Evolutionary conservation across 2,888 invertebrate species (phyloP).

Genomic region (Netelia melanura): DNA sequence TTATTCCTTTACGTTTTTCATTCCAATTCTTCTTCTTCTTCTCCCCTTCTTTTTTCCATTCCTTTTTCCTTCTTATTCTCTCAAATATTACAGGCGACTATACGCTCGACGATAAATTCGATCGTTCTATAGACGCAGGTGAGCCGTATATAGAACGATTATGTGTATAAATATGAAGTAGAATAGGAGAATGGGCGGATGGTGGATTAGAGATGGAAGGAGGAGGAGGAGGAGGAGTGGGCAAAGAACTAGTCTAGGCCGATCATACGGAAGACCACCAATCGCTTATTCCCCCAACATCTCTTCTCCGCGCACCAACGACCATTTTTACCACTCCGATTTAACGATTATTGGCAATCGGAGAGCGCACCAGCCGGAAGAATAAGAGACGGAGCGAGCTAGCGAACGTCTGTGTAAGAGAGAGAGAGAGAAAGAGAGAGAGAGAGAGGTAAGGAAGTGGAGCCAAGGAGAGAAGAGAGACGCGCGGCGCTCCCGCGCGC

Average conservation of each 20-base stretch:
- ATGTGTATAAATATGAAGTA: not conserved
- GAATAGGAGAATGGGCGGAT: not conserved
- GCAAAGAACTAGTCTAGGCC: slow-evolving; percentile 16
- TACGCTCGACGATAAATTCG: slow-evolving; percentile 17
- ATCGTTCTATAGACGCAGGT: slow-evolving; percentile 3
- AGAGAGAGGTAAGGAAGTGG: too few species aligned
- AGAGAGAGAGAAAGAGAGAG: not conserved
- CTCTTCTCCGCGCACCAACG: not conserved
- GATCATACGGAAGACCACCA: slow-evolving; percentile 24
- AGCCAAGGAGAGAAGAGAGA: slow-evolving; percentile 12
- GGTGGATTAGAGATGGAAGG: not conserved
- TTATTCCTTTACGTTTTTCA: too few species aligned
- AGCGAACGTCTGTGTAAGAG: not conserved
- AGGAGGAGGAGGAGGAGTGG: not conserved
- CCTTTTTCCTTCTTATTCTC: slow-evolving; percentile 8
- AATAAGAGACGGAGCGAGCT: slow-evolving; percentile 4
- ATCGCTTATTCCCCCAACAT: slow-evolving; percentile 7
- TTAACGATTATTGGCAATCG: slow-evolving; percentile 58
- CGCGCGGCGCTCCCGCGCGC: slow-evolving; percentile 40
- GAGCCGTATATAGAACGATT: slow-evolving; percentile 6
- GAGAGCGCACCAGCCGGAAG: not conserved
- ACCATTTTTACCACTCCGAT: slow-evolving; percentile 42
- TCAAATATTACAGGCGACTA: not conserved
- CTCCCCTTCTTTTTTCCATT: too few species aligned
- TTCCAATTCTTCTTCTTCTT: slow-evolving; percentile 2